Percentiles rank a stretch among this genome's conserved stretches.
These are phyloP conservation scores for Chelonus insularis DNA, from an alignment of 1,140 invertebrate species.

Conservation along the genomic window DNA sequence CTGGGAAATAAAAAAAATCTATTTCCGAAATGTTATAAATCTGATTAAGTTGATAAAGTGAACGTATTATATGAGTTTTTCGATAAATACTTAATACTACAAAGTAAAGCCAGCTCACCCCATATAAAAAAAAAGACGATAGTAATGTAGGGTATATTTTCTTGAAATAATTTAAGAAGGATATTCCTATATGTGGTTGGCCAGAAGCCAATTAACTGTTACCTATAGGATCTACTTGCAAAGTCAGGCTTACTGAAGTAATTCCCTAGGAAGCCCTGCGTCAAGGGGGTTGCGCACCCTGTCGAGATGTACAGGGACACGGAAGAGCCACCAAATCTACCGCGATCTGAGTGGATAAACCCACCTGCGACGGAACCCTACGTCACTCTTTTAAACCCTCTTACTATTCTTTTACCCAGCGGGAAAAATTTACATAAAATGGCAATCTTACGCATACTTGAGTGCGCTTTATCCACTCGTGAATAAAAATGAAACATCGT, in stretches of 20 bases:
- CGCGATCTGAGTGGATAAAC: conserved; percentile 9
- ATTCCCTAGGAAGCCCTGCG: conserved; percentile 44
- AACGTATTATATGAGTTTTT: too few relatives aligned
- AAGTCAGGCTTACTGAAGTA: conserved; percentile 42
- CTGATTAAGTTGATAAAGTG: too few relatives aligned
- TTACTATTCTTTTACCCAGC: background rate
- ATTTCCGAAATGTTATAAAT: too few relatives aligned
- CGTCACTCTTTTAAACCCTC: conserved; percentile 12
- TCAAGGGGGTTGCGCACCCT: conserved; percentile 19
- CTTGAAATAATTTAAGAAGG: background rate
- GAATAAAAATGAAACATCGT: conserved; percentile 17
- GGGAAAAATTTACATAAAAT: conserved; percentile 17
- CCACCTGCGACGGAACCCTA: conserved; percentile 17
- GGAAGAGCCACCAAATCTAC: conserved; percentile 26
- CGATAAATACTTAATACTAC: too few relatives aligned
- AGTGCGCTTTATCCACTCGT: background rate
- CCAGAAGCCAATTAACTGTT: conserved; percentile 47
- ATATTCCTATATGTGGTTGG: conserved; percentile 13
- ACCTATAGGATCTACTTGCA: conserved; percentile 44
- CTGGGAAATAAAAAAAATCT: too few relatives aligned
- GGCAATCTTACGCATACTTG: conserved; percentile 1
- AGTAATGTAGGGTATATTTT: background rate
- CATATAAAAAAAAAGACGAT: background rate
- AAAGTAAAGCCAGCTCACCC: too few relatives aligned
- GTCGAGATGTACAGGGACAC: conserved; percentile 24